Conservation (phyloP, 2,113 vertebrate genomes). For the Periophthalmodon schlosseri region DNA sequence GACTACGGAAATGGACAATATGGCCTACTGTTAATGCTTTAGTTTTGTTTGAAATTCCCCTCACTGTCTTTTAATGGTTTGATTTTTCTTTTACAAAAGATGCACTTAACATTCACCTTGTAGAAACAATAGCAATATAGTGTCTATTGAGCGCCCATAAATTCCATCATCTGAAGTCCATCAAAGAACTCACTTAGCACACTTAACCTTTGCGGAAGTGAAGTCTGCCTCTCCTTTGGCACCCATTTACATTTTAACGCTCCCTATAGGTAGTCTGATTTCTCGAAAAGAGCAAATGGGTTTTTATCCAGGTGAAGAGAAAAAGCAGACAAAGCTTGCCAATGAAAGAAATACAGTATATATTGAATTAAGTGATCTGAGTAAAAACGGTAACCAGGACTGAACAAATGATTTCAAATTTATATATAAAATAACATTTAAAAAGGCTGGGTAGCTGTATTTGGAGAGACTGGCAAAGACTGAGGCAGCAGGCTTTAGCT, state of each 20-base stretch:
- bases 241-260: constrained; percentile 33
- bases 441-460: too few relatives aligned
- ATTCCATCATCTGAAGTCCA: constrained; percentile 62
- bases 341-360: too few relatives aligned
- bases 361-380: too few relatives aligned
- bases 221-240: constrained; percentile 37
- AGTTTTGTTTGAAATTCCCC: not conserved
- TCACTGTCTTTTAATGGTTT: not conserved
- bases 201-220: constrained; percentile 57
- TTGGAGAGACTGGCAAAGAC: too few relatives aligned
- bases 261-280: constrained; percentile 43
- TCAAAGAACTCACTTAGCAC: constrained; percentile 56
- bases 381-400: too few relatives aligned
- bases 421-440: too few relatives aligned
- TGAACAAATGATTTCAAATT: too few relatives aligned
- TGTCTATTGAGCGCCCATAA: constrained; percentile 22
- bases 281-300: constrained; percentile 14
- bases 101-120: not conserved
- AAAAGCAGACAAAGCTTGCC: not conserved
- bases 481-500: too few relatives aligned
- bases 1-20: too few relatives aligned
- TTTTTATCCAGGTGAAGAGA: not conserved
- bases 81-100: not conserved
- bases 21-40: too few relatives aligned
- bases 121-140: not conserved